Evolutionary conservation across 2,113 vertebrate species (phyloP).

Genomic region (Pseudopipra pipra): DNA sequence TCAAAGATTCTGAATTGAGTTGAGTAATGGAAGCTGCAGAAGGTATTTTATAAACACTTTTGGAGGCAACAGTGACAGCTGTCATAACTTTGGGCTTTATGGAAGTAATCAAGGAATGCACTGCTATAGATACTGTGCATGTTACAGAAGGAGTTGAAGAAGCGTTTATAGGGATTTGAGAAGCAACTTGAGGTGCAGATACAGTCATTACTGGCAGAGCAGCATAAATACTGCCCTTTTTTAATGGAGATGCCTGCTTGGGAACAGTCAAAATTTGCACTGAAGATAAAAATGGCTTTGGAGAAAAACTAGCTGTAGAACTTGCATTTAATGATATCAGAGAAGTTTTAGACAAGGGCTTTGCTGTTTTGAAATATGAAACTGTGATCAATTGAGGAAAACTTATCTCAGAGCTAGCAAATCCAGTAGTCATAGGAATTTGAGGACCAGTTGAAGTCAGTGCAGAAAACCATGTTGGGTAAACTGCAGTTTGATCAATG

Average conservation of each 20-base stretch:
- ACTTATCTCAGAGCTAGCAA: not conserved
- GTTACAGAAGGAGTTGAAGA: not conserved
- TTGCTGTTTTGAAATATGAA: not conserved
- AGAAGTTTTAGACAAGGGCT: not conserved
- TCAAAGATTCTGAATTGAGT: not conserved
- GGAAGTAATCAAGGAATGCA: not conserved
- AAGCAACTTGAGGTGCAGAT: not conserved
- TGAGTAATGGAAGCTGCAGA: not conserved
- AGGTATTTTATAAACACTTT: not conserved
- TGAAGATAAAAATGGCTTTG: not conserved
- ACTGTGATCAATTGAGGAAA: not conserved
- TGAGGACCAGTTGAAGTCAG: not conserved
- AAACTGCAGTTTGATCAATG: not conserved
- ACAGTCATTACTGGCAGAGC: not conserved
- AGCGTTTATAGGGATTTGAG: not conserved
- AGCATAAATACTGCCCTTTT: not conserved
- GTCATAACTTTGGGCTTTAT: not conserved
- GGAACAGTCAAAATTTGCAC: not conserved
- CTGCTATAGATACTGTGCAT: not conserved
- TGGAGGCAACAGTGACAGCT: not conserved
- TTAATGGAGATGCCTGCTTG: not conserved
- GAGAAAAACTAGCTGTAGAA: not conserved
- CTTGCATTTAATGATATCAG: not conserved
- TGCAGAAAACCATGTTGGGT: not conserved
- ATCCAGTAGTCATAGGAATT: not conserved